Conservation (phyloP, 2,113 vertebrate species). For the Lepus europaeus region DNA sequence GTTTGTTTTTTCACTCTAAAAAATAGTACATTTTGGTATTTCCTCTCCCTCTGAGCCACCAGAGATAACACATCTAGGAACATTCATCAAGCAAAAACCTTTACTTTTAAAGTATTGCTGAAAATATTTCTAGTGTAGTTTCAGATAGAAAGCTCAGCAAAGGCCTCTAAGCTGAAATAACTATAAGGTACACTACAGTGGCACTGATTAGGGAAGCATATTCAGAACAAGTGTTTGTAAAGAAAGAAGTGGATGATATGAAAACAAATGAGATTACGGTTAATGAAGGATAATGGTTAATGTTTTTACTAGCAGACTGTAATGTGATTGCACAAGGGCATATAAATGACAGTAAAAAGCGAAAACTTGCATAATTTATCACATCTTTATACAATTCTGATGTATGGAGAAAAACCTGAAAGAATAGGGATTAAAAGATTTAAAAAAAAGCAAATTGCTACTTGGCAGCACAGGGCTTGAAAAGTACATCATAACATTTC, state of each 20-base stretch:
- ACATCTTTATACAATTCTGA: slow-evolving; percentile 12
- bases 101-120: background rate
- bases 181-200: background rate
- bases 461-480: background rate
- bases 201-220: background rate
- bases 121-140: background rate
- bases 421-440: background rate
- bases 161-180: background rate
- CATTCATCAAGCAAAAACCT: background rate
- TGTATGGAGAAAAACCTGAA: background rate
- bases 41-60: background rate
- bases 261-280: background rate
- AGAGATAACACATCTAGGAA: background rate
- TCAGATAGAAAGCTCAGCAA: background rate
- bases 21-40: background rate
- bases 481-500: background rate
- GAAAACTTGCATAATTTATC: background rate
- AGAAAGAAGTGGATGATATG: background rate
- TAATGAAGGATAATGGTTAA: background rate
- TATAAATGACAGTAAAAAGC: background rate
- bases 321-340: background rate
- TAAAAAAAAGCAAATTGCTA: background rate
- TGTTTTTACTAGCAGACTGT: background rate
- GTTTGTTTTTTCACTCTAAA: background rate
- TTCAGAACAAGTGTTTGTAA: background rate